Base-by-base conservation (phyloP, 2,888 invertebrate species). In the Euspilapteryx auroguttella region DNA sequence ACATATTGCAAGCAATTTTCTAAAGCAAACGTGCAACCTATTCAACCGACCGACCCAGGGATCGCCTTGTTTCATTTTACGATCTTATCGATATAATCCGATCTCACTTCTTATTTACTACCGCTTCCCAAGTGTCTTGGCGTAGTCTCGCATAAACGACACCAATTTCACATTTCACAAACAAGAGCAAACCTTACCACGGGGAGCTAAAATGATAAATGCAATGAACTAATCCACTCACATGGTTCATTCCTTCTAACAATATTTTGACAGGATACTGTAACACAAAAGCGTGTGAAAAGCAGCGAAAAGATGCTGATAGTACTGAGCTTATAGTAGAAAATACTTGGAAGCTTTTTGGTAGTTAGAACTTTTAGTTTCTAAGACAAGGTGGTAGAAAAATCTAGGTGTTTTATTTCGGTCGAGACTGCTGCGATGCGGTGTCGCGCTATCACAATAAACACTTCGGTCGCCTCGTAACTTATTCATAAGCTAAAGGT, bases 51-150 rank as follows among this genome's bases (percentile, higher is more conserved):
- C 61, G 48, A 44, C 22, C 17, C 44, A 58, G 55, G 55, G 52
- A 62, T 47, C 53, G 59, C 54, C 65, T 66, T 75, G 69, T 71
- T 75, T 71, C 69, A 69, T 71, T 71, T 71, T 73, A 75, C 63
- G 71, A 71, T 69, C 66, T 73, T 73, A 73, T 73, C 73, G 71
- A 71, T 68, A 73, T 73, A 73, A 73, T 75, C 69, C 66, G 65
- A 75, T 69, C 73, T 62, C 50, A 47, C 58, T 59, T 61, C 64
- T 73, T 75, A 71, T 73, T 73, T 75, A 73, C 69, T 63, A 53
- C 69, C 55, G 49, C 51, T 61, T 56, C 57, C 47, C 40, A 41
- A 46, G 53, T 50, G 32, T 23, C 17, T 32, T 17, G 17, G 24
- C 14, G 13, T 21, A 31, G 56, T 54, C 52, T 42, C 51, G 48